Evolutionary conservation across 2,797 vertebrate genomes (phyloP), one percentile per base, ranked within the genome.

Genomic region (Paedocypris micromegethes): DNA sequence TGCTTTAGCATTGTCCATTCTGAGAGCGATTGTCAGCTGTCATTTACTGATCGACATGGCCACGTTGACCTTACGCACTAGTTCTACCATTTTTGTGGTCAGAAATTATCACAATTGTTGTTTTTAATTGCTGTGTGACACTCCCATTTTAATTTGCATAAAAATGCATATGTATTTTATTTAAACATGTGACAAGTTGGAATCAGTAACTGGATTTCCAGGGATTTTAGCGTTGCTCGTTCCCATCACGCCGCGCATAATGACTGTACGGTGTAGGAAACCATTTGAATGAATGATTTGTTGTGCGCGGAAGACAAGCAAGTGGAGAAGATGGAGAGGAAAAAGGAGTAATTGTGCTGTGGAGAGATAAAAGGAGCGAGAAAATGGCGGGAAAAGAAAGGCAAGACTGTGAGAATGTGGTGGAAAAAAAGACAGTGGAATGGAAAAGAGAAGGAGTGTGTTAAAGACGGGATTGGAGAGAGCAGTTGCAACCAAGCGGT

Each of bases 1-100:
- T 73, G 72, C 79, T 77, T 58, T 72, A 23, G 23, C 61, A 60
- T 41, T 64, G 72, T 77, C 73, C 72, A 63, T 72, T 62, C 52
- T 61, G 58, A 72, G 23, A 23, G 23, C 23, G 64, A 80, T 52
- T 75, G 79, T 78, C 82, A 81, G 71, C 74, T 82, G 75, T 75
- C 74, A 75, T n/a, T 60, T 58, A 23, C 4, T 64, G 49, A 66
- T 46, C 37, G 51, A 76, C 50, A 53, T 5, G 8, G 38, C 37
- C 45, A n/a, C 47, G 52, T 59, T 37, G 40, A 54, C 40, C 7
- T 57, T 50, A 39, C 41, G 47, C 38, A 8, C 52, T 69, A 23
- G 23, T 23, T 23, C 23, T 23, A 23, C 23, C 23, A 23, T 23
- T 23, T 23, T 23, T 1, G 23, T 23, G 23, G 23, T 23, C 23